A percentile compares a stretch with the other conserved stretches of the same genome.
These are phyloP conservation scores for Hemiprocne comata DNA, from an alignment of 2,113 vertebrate species.

Conservation along the genomic window DNA sequence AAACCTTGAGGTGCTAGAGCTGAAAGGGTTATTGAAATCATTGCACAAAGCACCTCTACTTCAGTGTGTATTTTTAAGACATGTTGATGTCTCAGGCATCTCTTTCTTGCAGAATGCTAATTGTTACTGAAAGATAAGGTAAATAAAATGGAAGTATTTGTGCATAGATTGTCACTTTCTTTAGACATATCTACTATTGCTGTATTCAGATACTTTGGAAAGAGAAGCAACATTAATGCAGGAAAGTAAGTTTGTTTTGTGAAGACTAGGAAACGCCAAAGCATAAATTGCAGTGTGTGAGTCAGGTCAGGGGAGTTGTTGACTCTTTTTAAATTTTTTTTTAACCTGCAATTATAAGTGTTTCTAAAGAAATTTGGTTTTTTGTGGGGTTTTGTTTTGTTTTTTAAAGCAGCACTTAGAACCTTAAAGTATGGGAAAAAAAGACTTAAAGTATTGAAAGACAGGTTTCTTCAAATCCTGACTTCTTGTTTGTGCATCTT, in stretches of 20 bases:
- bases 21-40: background rate
- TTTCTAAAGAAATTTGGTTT: background rate
- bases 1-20: background rate
- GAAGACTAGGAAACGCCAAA: background rate
- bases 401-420: background rate
- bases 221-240: background rate
- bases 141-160: background rate
- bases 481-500: background rate
- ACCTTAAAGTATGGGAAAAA: background rate
- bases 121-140: background rate
- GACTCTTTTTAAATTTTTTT: background rate
- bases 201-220: background rate
- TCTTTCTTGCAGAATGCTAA: background rate
- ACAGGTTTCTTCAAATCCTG: background rate
- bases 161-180: background rate
- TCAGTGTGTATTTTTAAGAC: background rate
- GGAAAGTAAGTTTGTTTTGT: background rate
- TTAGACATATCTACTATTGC: background rate
- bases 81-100: fast-evolving
- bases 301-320: background rate
- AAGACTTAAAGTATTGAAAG: background rate
- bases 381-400: background rate
- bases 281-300: background rate
- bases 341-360: background rate
- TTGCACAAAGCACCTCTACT: background rate